phyloP scores from a whole-genome alignment of 2,113 vertebrate species.

The Steatornis caripensis region DNA sequence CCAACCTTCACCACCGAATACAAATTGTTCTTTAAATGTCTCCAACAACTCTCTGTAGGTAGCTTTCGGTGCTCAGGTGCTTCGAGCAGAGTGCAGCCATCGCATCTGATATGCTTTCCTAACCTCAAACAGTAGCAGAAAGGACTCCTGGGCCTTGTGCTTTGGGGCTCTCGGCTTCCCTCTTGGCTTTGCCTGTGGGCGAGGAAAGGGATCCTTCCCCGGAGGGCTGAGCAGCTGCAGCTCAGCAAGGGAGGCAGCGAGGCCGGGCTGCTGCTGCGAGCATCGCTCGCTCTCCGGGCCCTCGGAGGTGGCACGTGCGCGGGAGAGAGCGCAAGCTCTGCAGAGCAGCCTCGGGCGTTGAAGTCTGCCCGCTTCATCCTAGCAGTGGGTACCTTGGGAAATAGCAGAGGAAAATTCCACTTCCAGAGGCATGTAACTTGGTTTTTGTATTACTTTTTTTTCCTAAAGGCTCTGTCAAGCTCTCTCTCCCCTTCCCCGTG shows the following conservation, averaged over 20 bases:
- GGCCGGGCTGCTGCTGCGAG: rapidly evolving
- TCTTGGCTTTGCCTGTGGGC: background rate
- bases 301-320: rapidly evolving
- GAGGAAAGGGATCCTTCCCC: background rate
- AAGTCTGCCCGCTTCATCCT: background rate
- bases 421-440: background rate
- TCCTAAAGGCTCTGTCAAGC: background rate
- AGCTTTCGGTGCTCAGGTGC: background rate
- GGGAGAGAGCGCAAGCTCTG: background rate
- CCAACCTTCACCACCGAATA: background rate
- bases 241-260: background rate
- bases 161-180: rapidly evolving
- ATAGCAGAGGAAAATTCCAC: constrained; percentile 3
- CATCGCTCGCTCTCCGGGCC: rapidly evolving
- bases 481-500: background rate
- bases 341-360: background rate
- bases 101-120: background rate
- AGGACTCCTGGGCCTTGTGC: rapidly evolving
- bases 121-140: background rate
- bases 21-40: background rate
- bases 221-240: background rate
- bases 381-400: background rate
- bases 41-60: background rate
- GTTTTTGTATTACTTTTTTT: background rate
- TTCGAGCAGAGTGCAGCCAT: rapidly evolving